Base-by-base conservation (phyloP, 92 coral and sea anemone species). In the Phymanthus crucifer region DNA sequence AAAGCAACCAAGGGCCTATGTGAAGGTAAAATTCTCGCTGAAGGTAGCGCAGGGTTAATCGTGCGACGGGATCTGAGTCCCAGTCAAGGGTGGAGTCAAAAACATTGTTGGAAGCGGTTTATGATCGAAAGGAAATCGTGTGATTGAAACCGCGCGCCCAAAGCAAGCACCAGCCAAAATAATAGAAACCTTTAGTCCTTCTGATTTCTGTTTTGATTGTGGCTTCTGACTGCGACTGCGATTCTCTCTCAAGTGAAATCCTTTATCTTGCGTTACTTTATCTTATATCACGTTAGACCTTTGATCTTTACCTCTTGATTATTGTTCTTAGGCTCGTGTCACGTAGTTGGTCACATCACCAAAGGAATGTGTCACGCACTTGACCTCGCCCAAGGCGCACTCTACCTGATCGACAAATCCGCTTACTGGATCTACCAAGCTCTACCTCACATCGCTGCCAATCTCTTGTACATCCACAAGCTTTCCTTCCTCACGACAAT, bases 361-460 rank as follows among this genome's bases (percentile, higher is more conserved):
- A 91, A 86, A 73, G 96, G 96, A 21, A 78, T 87, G 72, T 91
- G 96, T 83, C 87, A 86, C 71, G 65, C 87, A 2, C 80, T 91
- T 31, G 96, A 91, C 57, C 31, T 83, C 19, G 96, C 96, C 50
- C 89, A 89, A 26, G 73, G 66, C 21, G 93, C 89, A 6, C 78
- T 91, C 32, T 83, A 83, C 85, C 32, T 83, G 18, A 84, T 91
- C 26, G 96, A 91, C 43, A 81, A 84, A 23, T 69, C 85, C 40
- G 82, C 93, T 1, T 91, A 89, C 86, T 91, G 96, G 96, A 87
- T 91, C 58, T 89, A 91, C 71, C 89, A 72, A 31, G 96, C 96
- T 13, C 82, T 90, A 5, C 82, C 80, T 31, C 80, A 79, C 33
- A 78, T 75, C 1, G 78, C 88, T n/a, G 79, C 79, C 2, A 87